These are phyloP conservation scores for Gnathonemus longibarbis DNA, from an alignment of 2,113 vertebrate genomes.

Conservation along the genomic window DNA sequence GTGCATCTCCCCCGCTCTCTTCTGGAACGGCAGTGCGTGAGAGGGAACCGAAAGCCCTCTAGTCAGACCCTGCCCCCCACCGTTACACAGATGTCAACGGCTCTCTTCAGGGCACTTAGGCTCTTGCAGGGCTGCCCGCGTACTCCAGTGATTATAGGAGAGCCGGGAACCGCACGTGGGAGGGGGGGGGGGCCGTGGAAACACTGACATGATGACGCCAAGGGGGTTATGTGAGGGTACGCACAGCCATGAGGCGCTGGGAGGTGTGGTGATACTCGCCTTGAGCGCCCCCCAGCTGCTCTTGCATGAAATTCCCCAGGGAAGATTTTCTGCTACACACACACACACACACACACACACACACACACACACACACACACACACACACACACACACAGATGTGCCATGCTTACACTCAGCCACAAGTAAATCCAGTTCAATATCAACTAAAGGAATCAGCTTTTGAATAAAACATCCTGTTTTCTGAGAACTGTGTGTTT, in stretches of 20 bases:
- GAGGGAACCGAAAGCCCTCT: neutral
- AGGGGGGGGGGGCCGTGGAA: neutral
- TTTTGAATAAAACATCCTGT: neutral
- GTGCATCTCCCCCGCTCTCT: neutral
- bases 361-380: neutral
- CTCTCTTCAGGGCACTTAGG: neutral
- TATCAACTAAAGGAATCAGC: neutral
- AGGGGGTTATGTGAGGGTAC: neutral
- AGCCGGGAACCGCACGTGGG: neutral
- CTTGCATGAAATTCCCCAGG: neutral
- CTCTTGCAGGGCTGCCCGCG: neutral
- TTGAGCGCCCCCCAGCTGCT: neutral
- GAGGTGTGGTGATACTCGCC: neutral
- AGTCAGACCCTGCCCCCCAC: neutral
- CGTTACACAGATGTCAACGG: neutral
- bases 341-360: too few species aligned
- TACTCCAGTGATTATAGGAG: neutral
- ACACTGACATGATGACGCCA: neutral
- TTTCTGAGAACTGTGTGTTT: neutral
- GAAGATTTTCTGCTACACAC: neutral
- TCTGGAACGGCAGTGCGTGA: neutral
- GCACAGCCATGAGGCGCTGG: neutral
- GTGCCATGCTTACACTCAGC: too few species aligned
- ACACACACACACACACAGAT: too few species aligned
- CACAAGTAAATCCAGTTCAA: neutral